Percentiles rank a stretch among this genome's conserved stretches.
phyloP scores from a whole-genome alignment of 2,888 invertebrate species.

The Megastigmus dorsalis region DNA sequence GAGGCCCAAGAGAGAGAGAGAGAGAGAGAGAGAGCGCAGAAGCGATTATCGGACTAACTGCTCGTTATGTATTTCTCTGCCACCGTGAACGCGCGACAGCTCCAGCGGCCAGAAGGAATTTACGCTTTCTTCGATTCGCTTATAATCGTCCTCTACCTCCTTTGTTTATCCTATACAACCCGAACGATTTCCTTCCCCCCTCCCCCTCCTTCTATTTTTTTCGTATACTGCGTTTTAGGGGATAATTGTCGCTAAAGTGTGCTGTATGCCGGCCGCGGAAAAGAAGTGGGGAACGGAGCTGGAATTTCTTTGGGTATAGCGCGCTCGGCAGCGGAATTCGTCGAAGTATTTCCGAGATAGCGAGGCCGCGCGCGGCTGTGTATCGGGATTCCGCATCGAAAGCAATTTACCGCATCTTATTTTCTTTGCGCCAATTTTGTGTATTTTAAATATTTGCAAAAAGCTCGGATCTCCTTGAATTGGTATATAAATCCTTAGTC shows the following conservation, averaged over 20 bases:
- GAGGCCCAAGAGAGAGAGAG: too few species aligned
- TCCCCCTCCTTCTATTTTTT: neutral
- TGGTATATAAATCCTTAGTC: too few species aligned
- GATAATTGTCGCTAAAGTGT: conserved; percentile 28
- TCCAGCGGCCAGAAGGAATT: conserved; percentile 9
- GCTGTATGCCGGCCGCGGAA: neutral
- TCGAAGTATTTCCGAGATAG: conserved; percentile 28
- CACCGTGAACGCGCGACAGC: conserved; percentile 5
- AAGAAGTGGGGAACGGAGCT: neutral
- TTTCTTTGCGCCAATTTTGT: conserved; percentile 15
- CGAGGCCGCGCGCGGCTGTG: conserved; percentile 24
- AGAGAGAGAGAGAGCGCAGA: conserved; percentile 23
- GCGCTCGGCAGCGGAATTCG: conserved; percentile 27
- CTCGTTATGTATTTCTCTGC: conserved; percentile 45
- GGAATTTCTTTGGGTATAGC: conserved; percentile 24
- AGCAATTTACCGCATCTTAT: conserved; percentile 41
- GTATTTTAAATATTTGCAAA: too few species aligned
- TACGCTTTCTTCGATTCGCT: too few species aligned
- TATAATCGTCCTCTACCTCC: neutral
- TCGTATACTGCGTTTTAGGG: neutral
- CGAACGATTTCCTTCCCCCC: neutral
- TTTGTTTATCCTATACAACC: conserved; percentile 1
- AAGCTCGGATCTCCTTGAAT: neutral
- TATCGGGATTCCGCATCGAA: conserved; percentile 43
- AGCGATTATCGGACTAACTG: conserved; percentile 48